Percentiles rank a stretch among this genome's conserved stretches.
These are phyloP conservation scores for Acomys russatus DNA, from an alignment of 2,797 vertebrate species.

Conservation along the genomic window DNA sequence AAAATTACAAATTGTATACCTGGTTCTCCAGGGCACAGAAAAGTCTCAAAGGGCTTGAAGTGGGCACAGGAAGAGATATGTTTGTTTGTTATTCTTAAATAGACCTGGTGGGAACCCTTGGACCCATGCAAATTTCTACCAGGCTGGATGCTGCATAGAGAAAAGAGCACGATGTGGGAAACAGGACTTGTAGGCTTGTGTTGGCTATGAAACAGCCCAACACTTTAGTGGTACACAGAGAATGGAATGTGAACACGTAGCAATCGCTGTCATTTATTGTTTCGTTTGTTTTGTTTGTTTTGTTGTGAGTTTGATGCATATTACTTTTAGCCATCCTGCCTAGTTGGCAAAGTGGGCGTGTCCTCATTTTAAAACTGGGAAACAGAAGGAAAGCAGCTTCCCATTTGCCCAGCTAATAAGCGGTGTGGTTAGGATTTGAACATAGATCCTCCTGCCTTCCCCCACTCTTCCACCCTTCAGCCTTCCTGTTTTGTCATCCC, in stretches of 20 bases:
- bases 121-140: not conserved
- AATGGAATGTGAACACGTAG: not conserved
- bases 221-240: not conserved
- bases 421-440: not conserved
- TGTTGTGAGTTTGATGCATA: not conserved
- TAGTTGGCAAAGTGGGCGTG: not conserved
- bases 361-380: not conserved
- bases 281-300: not conserved
- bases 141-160: not conserved
- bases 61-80: not conserved
- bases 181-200: not conserved
- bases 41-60: conserved; percentile 42
- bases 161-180: not conserved
- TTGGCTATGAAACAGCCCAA: not conserved
- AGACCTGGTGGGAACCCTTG: not conserved
- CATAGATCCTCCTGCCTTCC: not conserved
- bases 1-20: conserved; percentile 76
- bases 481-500: not conserved
- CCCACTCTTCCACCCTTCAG: too few species aligned
- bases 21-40: conserved; percentile 62
- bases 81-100: conserved; percentile 53
- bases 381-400: not conserved
- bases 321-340: not conserved
- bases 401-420: not conserved
- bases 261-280: not conserved